Evolutionary conservation across 2,888 invertebrate genomes (phyloP).

Genomic region (Platerodrilus igneus): DNA sequence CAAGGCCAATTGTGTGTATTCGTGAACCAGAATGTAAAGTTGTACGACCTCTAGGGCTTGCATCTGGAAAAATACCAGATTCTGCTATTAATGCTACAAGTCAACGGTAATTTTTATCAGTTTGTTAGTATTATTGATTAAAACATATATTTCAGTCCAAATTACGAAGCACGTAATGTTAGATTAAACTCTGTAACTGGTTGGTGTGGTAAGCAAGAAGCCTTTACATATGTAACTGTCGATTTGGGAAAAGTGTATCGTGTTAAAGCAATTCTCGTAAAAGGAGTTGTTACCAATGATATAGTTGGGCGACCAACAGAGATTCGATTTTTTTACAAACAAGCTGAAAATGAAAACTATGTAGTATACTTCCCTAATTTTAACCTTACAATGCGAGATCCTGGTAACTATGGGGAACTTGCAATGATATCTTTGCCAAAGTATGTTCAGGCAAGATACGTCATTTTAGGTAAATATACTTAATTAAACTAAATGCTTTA

Average conservation of each 20-base stretch:
- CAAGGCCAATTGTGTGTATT: constrained; percentile 83
- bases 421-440: constrained; percentile 94
- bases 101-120: constrained; percentile 50
- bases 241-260: constrained; percentile 90
- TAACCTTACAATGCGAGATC: constrained; percentile 89
- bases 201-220: constrained; percentile 96
- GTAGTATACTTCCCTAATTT: constrained; percentile 97
- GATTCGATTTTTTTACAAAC: constrained; percentile 95
- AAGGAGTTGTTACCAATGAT: constrained; percentile 92
- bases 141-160: constrained; percentile 56
- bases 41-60: constrained; percentile 83
- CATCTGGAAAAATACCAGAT: constrained; percentile 89
- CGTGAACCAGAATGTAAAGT: constrained; percentile 92
- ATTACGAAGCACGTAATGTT: constrained; percentile 86
- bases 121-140: background rate
- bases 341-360: constrained; percentile 88
- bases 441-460: constrained; percentile 89
- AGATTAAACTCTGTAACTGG: constrained; percentile 89
- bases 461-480: constrained; percentile 60
- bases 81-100: constrained; percentile 94
- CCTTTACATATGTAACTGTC: constrained; percentile 92
- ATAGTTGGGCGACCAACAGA: constrained; percentile 94
- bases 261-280: constrained; percentile 87
- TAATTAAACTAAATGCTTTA: background rate
- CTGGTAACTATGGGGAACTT: constrained; percentile 94